Conservation (phyloP, 2,888 invertebrate species). For the Eucera pruinosa region DNA sequence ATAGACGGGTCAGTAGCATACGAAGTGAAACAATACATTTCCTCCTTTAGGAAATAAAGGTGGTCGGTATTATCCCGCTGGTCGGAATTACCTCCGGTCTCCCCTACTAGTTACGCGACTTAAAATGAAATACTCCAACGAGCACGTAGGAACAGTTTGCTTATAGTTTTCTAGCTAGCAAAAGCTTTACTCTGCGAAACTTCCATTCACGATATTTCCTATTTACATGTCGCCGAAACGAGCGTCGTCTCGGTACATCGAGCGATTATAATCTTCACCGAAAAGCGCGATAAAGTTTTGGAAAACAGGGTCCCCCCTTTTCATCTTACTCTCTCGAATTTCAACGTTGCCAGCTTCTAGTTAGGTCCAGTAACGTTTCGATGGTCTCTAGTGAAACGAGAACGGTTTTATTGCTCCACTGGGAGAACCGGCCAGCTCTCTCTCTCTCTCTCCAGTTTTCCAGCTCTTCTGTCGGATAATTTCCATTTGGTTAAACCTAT, state of each 20-base stretch:
- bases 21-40: too few species aligned
- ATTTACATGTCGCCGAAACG: slow-evolving; percentile 13
- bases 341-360: slow-evolving; percentile 17
- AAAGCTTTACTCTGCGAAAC: neutral
- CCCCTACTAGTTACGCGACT: neutral
- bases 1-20: too few species aligned
- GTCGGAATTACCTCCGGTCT: too few species aligned
- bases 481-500: slow-evolving; percentile 63
- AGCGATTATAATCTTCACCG: slow-evolving; percentile 20
- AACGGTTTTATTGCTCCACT: slow-evolving; percentile 17
- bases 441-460: neutral
- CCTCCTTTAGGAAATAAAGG: too few species aligned
- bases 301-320: slow-evolving; percentile 8
- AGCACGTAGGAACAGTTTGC: neutral
- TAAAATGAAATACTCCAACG: neutral
- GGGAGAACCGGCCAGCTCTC: neutral
- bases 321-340: slow-evolving; percentile 29
- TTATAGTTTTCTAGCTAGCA: neutral
- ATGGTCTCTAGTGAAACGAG: neutral
- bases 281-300: slow-evolving; percentile 13
- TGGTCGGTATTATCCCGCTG: too few species aligned
- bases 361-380: neutral
- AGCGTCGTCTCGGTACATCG: slow-evolving; percentile 5
- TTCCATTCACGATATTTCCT: slow-evolving; percentile 27
- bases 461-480: slow-evolving; percentile 44